Evolutionary conservation across 2,797 vertebrate species (phyloP).

Genomic region (Chelidonichthys spinosus): DNA sequence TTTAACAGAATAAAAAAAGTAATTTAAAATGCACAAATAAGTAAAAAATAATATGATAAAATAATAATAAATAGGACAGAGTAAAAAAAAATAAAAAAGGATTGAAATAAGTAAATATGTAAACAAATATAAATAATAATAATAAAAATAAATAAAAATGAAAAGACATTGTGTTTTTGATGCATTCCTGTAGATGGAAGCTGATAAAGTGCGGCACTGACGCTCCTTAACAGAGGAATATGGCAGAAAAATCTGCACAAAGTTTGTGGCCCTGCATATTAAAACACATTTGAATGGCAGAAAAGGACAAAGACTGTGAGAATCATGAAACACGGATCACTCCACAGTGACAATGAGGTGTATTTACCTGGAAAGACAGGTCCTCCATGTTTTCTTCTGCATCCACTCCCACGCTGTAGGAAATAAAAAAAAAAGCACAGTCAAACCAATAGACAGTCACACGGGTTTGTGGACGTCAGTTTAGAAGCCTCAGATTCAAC

Average conservation of each 20-base stretch:
- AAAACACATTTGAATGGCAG: slow-evolving; percentile 7
- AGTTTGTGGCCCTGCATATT: not conserved
- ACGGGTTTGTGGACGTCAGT: no score
- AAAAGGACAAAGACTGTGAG: not conserved
- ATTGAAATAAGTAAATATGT: no score
- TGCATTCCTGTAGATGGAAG: not conserved
- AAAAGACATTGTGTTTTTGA: no score
- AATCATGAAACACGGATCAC: slow-evolving; percentile 16
- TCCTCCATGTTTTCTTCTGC: slow-evolving; percentile 81
- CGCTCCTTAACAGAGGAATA: not conserved
- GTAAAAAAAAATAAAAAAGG: no score
- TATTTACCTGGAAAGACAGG: slow-evolving; percentile 79
- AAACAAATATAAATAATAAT: no score
- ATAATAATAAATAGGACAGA: no score
- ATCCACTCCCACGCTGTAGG: slow-evolving; percentile 82
- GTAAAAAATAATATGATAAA: no score
- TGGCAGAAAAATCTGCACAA: not conserved
- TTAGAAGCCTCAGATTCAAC: no score
- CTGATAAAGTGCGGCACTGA: not conserved
- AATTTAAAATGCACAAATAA: no score
- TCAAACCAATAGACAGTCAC: slow-evolving; percentile 10
- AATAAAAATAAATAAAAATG: no score
- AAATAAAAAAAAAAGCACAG: slow-evolving; percentile 18
- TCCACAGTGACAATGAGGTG: not conserved
- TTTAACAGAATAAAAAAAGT: no score